Evolutionary conservation across 2,113 vertebrate species (phyloP), one percentile per base, ranked within the genome.

Genomic region (Prunella himalayana): DNA sequence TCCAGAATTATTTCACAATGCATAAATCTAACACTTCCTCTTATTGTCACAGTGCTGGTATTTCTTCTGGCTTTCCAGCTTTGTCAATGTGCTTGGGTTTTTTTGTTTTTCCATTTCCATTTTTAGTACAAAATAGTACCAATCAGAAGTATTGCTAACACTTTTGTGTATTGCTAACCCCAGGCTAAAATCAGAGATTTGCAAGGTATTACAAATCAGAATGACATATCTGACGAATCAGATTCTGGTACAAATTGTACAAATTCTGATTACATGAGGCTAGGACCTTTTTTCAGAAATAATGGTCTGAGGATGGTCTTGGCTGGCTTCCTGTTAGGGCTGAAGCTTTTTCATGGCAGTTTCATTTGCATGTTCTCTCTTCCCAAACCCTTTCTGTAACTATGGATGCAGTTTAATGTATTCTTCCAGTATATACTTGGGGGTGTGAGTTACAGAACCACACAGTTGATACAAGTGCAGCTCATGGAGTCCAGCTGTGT

Each of bases 21-120:
- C 78, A 76, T 82, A 82, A 95, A 83, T 93, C 64, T 80, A 86
- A 82, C n/a, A 33, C 30, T 94, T 95, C 86, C 78, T 88, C 66
- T 61, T 73, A 81, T 77, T 94, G 90, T 90, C 47, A 33, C 12
- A 80, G 24, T 35, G 42, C 44, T 96, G 92, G 47, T 80, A 86
- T 95, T 95, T 94, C 35, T 90, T 78, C 35, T 83, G n/a, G 25
- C 69, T 54, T 89, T 82, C 68, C 84, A 91, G 47, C 75, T 93
- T 88, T 86, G 63, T 92, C 73, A 87, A 37, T 76, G 39, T 45
- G 50, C 50, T 72, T 93, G 63, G 25, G 6, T 35, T 75, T 64
- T 61, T 77, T 44, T 51, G 7, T 15, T 87, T 87, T 88, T 50
- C 42, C 37, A 35, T 92, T 93, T 93, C 39, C 15, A 5, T 72